Conservation (phyloP, 2,797 vertebrate genomes). For the Pangasius krempfi region DNA sequence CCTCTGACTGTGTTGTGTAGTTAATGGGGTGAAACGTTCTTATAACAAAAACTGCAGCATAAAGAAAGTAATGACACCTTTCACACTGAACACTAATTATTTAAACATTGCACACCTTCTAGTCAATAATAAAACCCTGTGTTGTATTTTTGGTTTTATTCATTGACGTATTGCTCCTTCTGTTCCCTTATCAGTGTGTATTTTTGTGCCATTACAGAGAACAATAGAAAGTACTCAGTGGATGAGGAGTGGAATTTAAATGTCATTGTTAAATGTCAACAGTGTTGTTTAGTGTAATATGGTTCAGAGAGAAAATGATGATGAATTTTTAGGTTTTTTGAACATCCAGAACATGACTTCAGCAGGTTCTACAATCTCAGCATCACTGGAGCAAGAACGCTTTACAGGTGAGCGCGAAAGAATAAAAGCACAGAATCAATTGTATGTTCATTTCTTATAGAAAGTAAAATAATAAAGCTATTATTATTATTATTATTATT, state of each 20-base stretch:
- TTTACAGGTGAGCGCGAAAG: conserved; percentile 81
- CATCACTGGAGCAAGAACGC: conserved; percentile 89
- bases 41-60: not conserved
- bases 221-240: not conserved
- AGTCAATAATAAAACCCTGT: not conserved
- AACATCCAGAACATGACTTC: conserved; percentile 98
- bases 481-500: not conserved
- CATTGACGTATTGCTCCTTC: not conserved
- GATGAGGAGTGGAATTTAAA: not conserved
- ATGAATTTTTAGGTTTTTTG: conserved; percentile 65
- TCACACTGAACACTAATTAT: not conserved
- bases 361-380: conserved; percentile 92
- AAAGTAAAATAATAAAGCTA: not conserved
- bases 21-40: not conserved
- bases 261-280: conserved; percentile 16
- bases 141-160: not conserved
- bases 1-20: not conserved
- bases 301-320: not conserved
- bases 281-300: not conserved
- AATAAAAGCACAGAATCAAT: not conserved
- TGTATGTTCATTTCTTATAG: not conserved
- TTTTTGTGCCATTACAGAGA: not conserved
- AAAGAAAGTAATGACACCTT: not conserved
- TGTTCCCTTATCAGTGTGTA: not conserved
- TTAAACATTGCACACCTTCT: not conserved